Evolutionary conservation across 2,797 vertebrate genomes (phyloP).

Genomic region (Salarias fasciatus): DNA sequence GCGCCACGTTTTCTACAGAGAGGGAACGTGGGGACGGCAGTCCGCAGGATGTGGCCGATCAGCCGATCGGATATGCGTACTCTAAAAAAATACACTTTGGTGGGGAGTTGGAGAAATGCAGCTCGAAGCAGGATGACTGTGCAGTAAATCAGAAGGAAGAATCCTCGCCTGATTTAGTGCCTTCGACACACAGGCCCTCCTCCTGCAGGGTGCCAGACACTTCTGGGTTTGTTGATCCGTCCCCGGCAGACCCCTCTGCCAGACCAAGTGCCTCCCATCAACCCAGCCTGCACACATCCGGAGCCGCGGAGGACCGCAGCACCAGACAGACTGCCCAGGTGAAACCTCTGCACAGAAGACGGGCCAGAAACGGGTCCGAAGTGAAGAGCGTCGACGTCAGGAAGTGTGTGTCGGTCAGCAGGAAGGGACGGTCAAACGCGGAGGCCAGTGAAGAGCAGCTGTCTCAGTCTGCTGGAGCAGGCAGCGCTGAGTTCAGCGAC

Average conservation of each 20-base stretch:
- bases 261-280: constrained; percentile 45
- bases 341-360: constrained; percentile 33
- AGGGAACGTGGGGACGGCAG: constrained; percentile 25
- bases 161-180: constrained; percentile 32
- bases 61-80: constrained; percentile 2
- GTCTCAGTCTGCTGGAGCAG: no score
- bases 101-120: constrained; percentile 8
- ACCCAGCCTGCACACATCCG: constrained; percentile 8
- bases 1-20: not conserved
- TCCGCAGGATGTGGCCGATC: not conserved
- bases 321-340: not conserved
- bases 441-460: constrained; percentile 5
- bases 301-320: constrained; percentile 10
- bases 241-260: not conserved
- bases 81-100: constrained; percentile 59
- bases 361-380: constrained; percentile 8
- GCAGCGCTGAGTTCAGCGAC: not conserved
- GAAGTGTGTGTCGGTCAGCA: not conserved
- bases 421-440: constrained; percentile 1
- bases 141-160: constrained; percentile 29
- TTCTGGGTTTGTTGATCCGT: not conserved
- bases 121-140: constrained; percentile 25
- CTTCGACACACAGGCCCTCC: constrained; percentile 29
- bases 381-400: constrained; percentile 5
- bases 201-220: constrained; percentile 16